Percentiles rank a stretch among this genome's conserved stretches.
These are phyloP conservation scores for Hippocampus guttulatus DNA, from an alignment of 2,113 vertebrate genomes.

Conservation along the genomic window DNA sequence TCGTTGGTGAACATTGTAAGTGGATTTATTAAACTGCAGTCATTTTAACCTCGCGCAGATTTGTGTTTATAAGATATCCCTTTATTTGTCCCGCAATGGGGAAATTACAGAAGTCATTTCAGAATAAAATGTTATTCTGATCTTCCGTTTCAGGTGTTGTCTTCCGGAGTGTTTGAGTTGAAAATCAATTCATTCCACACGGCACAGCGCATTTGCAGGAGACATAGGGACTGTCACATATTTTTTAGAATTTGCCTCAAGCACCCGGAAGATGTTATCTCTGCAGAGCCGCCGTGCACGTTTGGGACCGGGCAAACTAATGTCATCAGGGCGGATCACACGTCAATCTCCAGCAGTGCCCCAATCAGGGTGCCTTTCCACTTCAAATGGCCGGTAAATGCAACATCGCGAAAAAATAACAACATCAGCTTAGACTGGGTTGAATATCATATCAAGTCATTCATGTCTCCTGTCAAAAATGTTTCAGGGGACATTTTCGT, in stretches of 20 bases:
- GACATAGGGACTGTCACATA: constrained; percentile 73
- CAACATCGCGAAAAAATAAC: background rate
- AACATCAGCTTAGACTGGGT: too few species aligned
- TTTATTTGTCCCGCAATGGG: too few species aligned
- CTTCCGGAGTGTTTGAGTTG: constrained; percentile 84
- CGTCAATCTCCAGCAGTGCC: constrained; percentile 69
- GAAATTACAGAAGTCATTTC: too few species aligned
- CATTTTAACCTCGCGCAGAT: background rate
- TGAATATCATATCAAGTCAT: background rate
- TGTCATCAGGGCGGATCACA: constrained; percentile 70
- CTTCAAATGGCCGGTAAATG: constrained; percentile 86
- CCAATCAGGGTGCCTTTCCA: constrained; percentile 81
- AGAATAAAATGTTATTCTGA: background rate
- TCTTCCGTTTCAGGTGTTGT: constrained; percentile 63
- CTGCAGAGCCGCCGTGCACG: constrained; percentile 79
- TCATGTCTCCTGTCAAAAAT: background rate
- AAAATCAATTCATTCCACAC: constrained; percentile 82
- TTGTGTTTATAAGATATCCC: too few species aligned
- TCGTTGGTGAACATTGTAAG: constrained; percentile 55
- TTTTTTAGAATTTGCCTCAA: constrained; percentile 87
- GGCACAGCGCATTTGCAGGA: constrained; percentile 66
- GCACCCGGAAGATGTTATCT: constrained; percentile 79
- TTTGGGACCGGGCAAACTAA: constrained; percentile 80
- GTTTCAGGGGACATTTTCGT: constrained; percentile 79
- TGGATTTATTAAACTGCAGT: background rate